Base-by-base conservation (phyloP, 1,140 invertebrate species). In the Heliconius melpomene region DNA sequence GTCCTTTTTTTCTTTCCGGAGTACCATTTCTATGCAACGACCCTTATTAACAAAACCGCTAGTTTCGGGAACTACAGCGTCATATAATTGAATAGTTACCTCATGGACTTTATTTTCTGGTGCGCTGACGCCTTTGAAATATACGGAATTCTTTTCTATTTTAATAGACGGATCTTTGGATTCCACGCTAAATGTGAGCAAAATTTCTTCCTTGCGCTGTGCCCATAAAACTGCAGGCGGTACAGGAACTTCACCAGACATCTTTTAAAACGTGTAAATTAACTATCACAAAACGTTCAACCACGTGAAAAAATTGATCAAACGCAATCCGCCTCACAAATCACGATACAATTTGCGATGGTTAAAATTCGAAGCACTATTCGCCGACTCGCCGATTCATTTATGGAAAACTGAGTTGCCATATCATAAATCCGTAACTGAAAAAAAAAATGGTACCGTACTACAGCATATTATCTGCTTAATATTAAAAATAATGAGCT, bases 211-310 rank as follows among this genome's bases (percentile, higher is more conserved):
- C 86, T 96, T 96, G 85, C 98, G 96, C 93, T 99, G 98, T 52
- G 98, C 98, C 98, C 98, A 99, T 91, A 97, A 96, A 76, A 99
- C 97, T 79, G 97, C 96, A 74, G 98, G 98, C 85, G 97, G 97
- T 84, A 96, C 94, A 85, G 95, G 72, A 85, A 83, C 81, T 89
- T 94, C 93, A 81, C 82, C 89, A 36, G 93, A 87, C 92, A 93
- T 93, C 75, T 80, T 91, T 57, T 52, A 79, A 71, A 52, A 72
- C 79, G 18, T 38, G 29, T 57, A 75, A 77, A 71, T 54, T 79
- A 52, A 13, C 79, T 52, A 74, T 74, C 75, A 79, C 73, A 78
- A 66, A 72, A 78, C 36, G 32, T 75, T 78, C 77, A 66, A 83
- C 80, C 80, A 85, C 79, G 84, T 84, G 74, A 84, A 84, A 81